Evolutionary conservation across 2,797 vertebrate species (phyloP).

Genomic region (Amazona ochrocephala): DNA sequence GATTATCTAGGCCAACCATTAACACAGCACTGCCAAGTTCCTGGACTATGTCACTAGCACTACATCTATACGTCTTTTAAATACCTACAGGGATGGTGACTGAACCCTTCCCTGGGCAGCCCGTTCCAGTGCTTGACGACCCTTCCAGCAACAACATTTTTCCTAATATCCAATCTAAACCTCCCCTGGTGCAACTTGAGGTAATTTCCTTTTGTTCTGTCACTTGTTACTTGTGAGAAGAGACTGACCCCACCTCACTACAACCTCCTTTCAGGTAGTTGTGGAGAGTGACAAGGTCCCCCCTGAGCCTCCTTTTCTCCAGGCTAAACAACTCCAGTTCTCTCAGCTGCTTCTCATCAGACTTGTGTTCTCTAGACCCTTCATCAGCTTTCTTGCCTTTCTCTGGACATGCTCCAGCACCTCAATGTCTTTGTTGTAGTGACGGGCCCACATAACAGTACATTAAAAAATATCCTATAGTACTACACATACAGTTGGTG

Average conservation of each 20-base stretch:
- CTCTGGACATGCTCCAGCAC: rapidly evolving
- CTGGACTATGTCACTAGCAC: background rate
- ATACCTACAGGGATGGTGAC: background rate
- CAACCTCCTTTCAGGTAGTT: too few relatives aligned
- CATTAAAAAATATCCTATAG: background rate
- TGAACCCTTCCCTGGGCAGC: background rate
- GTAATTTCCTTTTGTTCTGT: too few relatives aligned
- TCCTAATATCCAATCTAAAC: too few relatives aligned
- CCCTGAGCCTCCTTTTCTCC: background rate
- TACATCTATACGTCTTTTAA: background rate
- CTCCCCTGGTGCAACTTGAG: too few relatives aligned
- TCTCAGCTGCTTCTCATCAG: rapidly evolving
- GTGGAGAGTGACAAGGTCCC: rapidly evolving
- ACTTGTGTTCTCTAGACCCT: background rate
- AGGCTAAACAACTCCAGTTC: rapidly evolving
- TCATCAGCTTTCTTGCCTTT: rapidly evolving
- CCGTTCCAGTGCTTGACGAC: background rate
- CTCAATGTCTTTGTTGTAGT: background rate
- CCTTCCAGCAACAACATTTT: background rate
- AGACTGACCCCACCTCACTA: too few relatives aligned
- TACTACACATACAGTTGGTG: rapidly evolving
- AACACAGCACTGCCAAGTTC: background rate
- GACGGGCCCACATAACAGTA: background rate
- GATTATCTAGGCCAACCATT: background rate
- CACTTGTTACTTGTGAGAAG: too few relatives aligned